Evolutionary conservation across 2,113 vertebrate species (phyloP), one percentile per base, ranked within the genome.

Genomic region (Prolemur simus): DNA sequence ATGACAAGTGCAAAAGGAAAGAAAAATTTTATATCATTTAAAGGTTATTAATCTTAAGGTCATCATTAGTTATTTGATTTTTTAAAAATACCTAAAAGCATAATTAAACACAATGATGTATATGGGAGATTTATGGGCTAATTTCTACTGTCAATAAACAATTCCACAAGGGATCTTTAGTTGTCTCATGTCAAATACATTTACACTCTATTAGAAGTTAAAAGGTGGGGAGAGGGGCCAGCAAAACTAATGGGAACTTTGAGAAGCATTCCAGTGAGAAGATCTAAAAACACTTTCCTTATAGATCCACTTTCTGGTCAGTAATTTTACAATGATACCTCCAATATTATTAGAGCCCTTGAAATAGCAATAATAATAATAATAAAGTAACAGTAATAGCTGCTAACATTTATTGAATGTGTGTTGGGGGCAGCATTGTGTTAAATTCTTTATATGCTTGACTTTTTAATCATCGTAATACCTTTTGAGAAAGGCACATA

Each of bases 151-250:
- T 88, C 39, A 80, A 2, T 88, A 88, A 92, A 47, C 84, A 88
- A 27, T 88, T 81, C 84, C 39, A 60, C 52, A 77, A 84, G 29
- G 8, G 42, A 60, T 71, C 14, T 91, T 90, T 68, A 60, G 21
- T 88, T 96, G 5, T 47, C n/a, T 83, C n/a, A 45, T 88, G 10
- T 87, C 66, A 87, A 96, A 80, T 83, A 56, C 21, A 37, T 91
- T 85, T 95, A 8, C 78, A 3, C 71, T 77, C 12, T 73, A 56
- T 23, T 88, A 21, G 39, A 60, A 87, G 5, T 32, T 84, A 85
- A 87, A 93, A 94, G 32, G 21, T 85, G 9, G 34, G 32, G 6
- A 42, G 23, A n/a, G 8, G 37, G 47, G 14, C 3, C 74, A 87
- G 20, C 27, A 96, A 42, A 60, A 56, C 64, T 58, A 94, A 47